Evolutionary conservation across 1,140 invertebrate genomes (phyloP).

Genomic region (Nebria ingens): DNA sequence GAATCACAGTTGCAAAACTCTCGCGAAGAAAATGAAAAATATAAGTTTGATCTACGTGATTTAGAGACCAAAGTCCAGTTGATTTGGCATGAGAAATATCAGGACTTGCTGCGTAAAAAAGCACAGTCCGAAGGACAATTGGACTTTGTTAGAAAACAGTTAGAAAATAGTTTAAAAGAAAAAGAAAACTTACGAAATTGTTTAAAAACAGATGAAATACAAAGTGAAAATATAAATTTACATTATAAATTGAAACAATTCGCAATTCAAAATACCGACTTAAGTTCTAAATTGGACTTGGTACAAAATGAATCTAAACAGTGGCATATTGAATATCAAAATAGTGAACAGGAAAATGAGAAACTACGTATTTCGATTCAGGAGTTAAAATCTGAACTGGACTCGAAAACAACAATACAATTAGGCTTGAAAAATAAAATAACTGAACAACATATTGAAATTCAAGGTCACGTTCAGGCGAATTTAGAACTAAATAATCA

Average conservation of each 20-base stretch:
- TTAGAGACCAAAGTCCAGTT: conserved; percentile 1
- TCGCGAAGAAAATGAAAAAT: background rate
- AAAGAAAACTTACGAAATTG: background rate
- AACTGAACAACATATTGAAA: conserved; percentile 8
- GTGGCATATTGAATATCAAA: background rate
- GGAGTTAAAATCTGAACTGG: background rate
- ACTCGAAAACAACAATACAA: background rate
- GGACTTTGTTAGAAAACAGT: background rate
- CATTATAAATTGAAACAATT: background rate
- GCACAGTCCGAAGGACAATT: conserved; percentile 4
- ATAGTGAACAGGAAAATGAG: conserved; percentile 6
- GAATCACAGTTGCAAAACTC: background rate
- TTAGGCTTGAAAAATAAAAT: conserved; percentile 4
- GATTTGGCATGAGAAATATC: conserved; percentile 3
- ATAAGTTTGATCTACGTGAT: background rate
- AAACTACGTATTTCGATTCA: background rate
- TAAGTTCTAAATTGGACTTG: background rate
- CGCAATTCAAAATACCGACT: background rate
- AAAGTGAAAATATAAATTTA: no score
- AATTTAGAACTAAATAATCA: conserved; percentile 1
- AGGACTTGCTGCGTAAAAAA: background rate
- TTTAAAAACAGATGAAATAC: background rate
- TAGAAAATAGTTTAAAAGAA: background rate
- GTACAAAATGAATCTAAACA: background rate
- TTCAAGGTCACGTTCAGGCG: background rate